Evolutionary conservation across 2,888 invertebrate species (phyloP), one percentile per base, ranked within the genome.

Genomic region (Epinotia bilunana): DNA sequence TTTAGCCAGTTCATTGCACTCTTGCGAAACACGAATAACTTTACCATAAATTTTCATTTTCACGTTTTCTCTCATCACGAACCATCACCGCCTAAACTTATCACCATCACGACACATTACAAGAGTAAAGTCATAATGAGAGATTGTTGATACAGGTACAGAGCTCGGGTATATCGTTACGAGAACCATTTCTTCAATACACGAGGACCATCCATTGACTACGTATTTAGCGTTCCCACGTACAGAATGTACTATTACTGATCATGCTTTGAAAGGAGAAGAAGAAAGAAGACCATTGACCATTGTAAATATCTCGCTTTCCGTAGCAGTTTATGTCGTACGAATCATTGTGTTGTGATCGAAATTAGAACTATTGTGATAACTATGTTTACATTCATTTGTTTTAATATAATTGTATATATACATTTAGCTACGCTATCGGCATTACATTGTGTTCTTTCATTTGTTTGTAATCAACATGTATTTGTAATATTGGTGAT

Each of bases 161-260:
- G 92, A 87, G 93, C 92, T 86, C 93, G 94, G 83, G 93, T 91
- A 76, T 94, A 94, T 93, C 89, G 89, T 89, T 94, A 94, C 93
- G 92, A 94, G 90, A 93, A 93, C 89, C 94, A 94, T 92, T 94
- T 93, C 93, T 94, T 93, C 93, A 91, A 93, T 88, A 88, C 92
- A 82, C 88, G 93, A 83, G 94, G 94, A 86, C 87, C 89, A 74
- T 88, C 91, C 79, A 83, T 94, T 86, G 92, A 93, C 90, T 94
- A 94, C 89, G 92, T 94, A 77, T 94, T 94, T 90, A 93, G 94
- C 85, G 92, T 93, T 72, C 94, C 94, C 79, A 92, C 91, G 79
- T 94, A 94, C 88, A 93, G 90, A 91, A 93, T 94, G 94, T 94
- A 93, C 81, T 94, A 94, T 89, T 88, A 93, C 83, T 93, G 87